Evolutionary conservation across 2,888 invertebrate genomes (phyloP), one percentile per base, ranked within the genome.

Genomic region (Macaria notata): DNA sequence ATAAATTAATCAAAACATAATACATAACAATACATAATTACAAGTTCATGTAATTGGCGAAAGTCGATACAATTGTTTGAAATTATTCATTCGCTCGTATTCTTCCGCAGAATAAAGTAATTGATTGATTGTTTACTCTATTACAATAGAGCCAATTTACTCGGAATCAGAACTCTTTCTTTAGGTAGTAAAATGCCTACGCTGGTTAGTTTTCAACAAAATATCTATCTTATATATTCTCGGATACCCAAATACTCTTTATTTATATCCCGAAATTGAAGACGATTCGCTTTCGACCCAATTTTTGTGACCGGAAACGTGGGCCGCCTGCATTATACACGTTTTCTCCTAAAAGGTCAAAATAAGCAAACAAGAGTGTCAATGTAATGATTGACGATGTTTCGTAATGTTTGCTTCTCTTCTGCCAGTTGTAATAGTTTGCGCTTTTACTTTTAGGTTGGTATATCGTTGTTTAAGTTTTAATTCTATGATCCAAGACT

Each of bases 311-410:
- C 49, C 54, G 53, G 50, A 59, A 61, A 52, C 46, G 54, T 53
- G 4, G 29, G 29, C 29, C 47, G 51, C 49, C 45, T 19, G 30
- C 41, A n/a, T 39, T 46, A 50, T 47, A 19, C 46, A 36, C 41
- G 41, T 39, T 41, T 41, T 46, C 41, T 39, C 44, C 1, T n/a
- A 58, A 60, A 58, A 56, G 54, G 33, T 53, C 44, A 61, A 61
- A 55, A 49, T 55, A 48, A 59, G 59, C 49, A 59, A 55, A 56
- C 47, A 55, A 38, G 38, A 57, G 51, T 62, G 61, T 61, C 73
- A 69, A 72, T 70, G 68, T 62, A 70, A 70, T 73, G 76, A 76
- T 75, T 70, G 70, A 75, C 70, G 69, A 67, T 71, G 66, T 71
- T 70, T 68, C 59, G 66, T 73, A 68, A 72, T 65, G 71, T 66